Percentiles rank a stretch among this genome's conserved stretches.
Evolutionary conservation across 2,888 invertebrate genomes (phyloP).

Genomic region (Apocheima hispidaria): DNA sequence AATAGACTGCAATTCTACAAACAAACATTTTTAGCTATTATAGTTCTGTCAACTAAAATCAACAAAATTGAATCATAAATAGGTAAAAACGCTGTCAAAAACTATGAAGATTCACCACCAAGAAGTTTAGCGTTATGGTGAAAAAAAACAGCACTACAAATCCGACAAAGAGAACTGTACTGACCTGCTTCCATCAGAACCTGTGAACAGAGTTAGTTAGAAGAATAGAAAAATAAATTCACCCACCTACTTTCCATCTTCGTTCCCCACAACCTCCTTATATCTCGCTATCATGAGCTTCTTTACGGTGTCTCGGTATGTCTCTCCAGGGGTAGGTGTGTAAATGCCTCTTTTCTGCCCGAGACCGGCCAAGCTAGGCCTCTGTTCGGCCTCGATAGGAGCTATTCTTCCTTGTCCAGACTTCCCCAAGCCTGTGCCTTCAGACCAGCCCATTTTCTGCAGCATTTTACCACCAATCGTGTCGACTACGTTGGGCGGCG

Average conservation of each 20-base stretch:
- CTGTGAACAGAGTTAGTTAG: conserved; percentile 57
- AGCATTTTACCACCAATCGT: conserved; percentile 98
- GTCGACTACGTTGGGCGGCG: conserved; percentile 91
- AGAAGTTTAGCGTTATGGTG: no score
- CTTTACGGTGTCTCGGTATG: conserved; percentile 95
- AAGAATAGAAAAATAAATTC: conserved; percentile 47
- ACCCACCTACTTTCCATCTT: conserved; percentile 81
- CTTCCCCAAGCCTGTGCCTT: conserved; percentile 98
- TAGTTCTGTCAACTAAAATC: no score
- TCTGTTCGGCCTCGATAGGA: conserved; percentile 92
- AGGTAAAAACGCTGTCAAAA: no score
- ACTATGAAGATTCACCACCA: no score
- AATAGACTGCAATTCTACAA: no score
- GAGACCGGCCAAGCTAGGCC: conserved; percentile 93
- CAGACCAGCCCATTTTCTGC: conserved; percentile 99
- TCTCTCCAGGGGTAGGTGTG: conserved; percentile 92
- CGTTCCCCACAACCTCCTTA: conserved; percentile 91
- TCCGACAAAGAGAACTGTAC: conserved; percentile 45
- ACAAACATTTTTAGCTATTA: no score
- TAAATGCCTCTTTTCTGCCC: conserved; percentile 93
- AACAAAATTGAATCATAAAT: no score
- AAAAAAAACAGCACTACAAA: neutral
- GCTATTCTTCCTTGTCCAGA: conserved; percentile 96
- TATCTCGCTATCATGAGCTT: conserved; percentile 96
- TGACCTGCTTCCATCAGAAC: conserved; percentile 61